Evolutionary conservation across 2,113 vertebrate species (phyloP), one percentile per base, ranked within the genome.

Genomic region (Grallaria varia): DNA sequence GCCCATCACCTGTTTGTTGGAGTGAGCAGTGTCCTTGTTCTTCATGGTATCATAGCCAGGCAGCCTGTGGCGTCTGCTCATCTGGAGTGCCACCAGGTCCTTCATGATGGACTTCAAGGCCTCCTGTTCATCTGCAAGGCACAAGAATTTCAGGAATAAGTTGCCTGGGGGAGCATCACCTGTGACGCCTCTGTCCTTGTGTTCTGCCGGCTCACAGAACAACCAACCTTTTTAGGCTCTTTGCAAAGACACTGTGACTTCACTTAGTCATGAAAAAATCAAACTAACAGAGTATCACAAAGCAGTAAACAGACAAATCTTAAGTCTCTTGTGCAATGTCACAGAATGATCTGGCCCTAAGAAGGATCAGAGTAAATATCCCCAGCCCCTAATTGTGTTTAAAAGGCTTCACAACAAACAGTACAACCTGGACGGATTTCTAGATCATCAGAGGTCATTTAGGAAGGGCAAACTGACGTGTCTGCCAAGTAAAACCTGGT

Each of bases 71-170:
- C 99, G 98, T 72, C 99, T 98, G 90, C 98, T 98, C 99, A 99
- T 99, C 98, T 99, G 98, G 66, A 99, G 98, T 8, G 99, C 99
- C 75, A 99, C 99, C 98, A 99, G 98, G 98, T 99, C 99, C 98
- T 99, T 99, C 99, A 99, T 99, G 96, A 99, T 99, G n/a, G 99
- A 99, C 96, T 99, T 98, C 96, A 99, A 98, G 96, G 99, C 99
- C 98, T 99, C 99, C 76, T 99, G 98, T 96, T 99, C 99, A 56
- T 99, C 99, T 99, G 96, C 6, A 73, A 88, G 15, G n/a, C 91
- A 96, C 87, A 87, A 95, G 35, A 95, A 76, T 72, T 92, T 45
- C 2, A 44, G 60, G 2, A 14, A 12, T 94, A 52, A 97, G 56
- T 88, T 35, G 52, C 40, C 77, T 84, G 33, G 22, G 35, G 27